Base-by-base conservation (phyloP, 2,113 vertebrate genomes). In the Tragelaphus imberbis region DNA sequence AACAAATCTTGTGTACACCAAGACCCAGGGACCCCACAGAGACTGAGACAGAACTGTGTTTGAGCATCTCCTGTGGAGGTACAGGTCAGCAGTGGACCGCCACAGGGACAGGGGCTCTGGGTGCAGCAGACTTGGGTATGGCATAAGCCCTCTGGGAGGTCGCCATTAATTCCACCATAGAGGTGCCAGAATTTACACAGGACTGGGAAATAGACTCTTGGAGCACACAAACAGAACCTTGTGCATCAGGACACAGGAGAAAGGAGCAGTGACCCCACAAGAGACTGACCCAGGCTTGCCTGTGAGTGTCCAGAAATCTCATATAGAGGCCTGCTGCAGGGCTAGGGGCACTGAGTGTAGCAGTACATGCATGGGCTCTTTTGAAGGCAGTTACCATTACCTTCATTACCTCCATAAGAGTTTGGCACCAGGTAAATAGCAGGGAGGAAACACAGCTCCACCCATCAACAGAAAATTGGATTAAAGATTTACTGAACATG, bases 1-100 rank as follows among this genome's bases (percentile, higher is more conserved):
- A 40, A 23, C 10, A 71, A 71, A 40, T 21, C n/a, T 71, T 21
- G 68, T 71, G 68, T 0, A 2, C 68, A 71, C 68, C n/a, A 23
- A n/a, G n/a, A 71, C 68, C 5, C n/a, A 71, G 19, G 19, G 5
- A 23, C n/a, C 9, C n/a, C 68, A 40, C 10, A 23, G n/a, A 40
- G n/a, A 71, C n/a, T 71, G 68, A 71, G 5, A 23, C n/a, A 40
- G 5, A 71, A 71, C n/a, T 2, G 5, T 71, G 68, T 71, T 11
- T 71, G n/a, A 40, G 68, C n/a, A 23, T 40, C n/a, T 21, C 10
- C 19, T 71, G 19, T 40, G n/a, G 19, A 71, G n/a, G 68, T 12
- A 1, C 0, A 1, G n/a, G n/a, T 71, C 68, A 40, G n/a, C 68
- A 40, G 19, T 6, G 9, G 68, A 12, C 68, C 40, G 68, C 10